Base-by-base conservation (phyloP, 2,797 vertebrate species). In the Tinamus major region DNA sequence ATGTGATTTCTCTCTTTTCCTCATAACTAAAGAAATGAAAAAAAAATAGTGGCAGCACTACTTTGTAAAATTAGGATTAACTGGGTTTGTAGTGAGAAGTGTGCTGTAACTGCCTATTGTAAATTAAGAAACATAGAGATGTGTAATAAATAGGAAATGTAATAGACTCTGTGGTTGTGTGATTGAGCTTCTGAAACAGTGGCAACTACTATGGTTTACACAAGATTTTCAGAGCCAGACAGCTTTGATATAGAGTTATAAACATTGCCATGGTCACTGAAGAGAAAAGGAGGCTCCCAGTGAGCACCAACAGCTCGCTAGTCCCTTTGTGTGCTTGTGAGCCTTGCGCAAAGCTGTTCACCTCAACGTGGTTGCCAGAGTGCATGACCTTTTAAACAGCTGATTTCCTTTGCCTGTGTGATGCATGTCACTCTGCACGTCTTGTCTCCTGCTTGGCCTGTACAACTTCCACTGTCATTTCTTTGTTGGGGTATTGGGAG, bases 1-100 rank as follows among this genome's bases (percentile, higher is more conserved):
- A 69, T 89, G 55, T 87, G 41, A 59, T 89, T 95, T 94, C 51
- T 85, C 27, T 90, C 87, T 94, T 59, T 88, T 88, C 53, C 63
- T n/a, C 20, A 4, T 55, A 70, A 49, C 65, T 70, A 55, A 82
- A 90, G 76, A 81, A 87, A 87, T 78, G 14, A 71, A 80, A 6
- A 24, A 68, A 49, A 0, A 39, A 59, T 62, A 85, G 69, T 48
- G 21, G 39, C 67, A 85, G 37, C 26, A 20, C 62, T 81, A 13
- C 64, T 83, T 75, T 90, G 74, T 93, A 41, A 91, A 87, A 79
- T 76, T 84, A 14, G 17, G 65, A 4, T 79, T 86, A 89, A 39
- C 59, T 84, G 51, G 7, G n/a, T 87, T 85, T 92, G 70, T 89
- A 74, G 87, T 92, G 85, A 70, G 70, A 91, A 90, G 87, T 88